Percentiles rank a stretch among this genome's conserved stretches.
Conservation (phyloP, 2,888 invertebrate genomes). For the Acanthococcus lagerstroemiae region DNA sequence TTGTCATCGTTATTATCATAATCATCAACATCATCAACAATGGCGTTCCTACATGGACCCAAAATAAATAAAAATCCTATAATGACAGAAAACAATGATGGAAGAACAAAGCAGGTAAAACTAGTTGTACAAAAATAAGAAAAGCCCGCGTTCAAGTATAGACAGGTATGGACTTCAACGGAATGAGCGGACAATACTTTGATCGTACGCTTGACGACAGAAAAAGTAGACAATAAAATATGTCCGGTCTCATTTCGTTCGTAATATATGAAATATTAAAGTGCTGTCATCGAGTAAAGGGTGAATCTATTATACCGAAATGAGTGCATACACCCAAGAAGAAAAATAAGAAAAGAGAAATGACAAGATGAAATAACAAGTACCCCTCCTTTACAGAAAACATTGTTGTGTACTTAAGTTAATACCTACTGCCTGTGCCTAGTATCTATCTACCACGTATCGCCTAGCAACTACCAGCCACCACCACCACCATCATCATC, state of each 20-base stretch:
- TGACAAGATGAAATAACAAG: neutral
- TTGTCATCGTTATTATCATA: too few relatives aligned
- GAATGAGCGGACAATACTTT: too few relatives aligned
- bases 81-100: too few relatives aligned
- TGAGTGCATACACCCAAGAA: neutral
- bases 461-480: neutral
- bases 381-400: neutral
- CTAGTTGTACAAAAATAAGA: too few relatives aligned
- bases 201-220: constrained; percentile 25
- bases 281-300: constrained; percentile 19
- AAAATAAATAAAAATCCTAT: too few relatives aligned
- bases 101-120: too few relatives aligned
- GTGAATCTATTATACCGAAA: neutral
- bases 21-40: too few relatives aligned
- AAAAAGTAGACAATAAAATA: constrained; percentile 24
- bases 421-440: too few relatives aligned
- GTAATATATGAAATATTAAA: constrained; percentile 28
- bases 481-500: neutral
- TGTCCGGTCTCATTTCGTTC: constrained; percentile 24
- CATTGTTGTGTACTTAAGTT: too few relatives aligned
- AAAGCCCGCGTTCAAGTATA: too few relatives aligned
- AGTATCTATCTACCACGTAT: neutral
- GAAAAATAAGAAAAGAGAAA: neutral
- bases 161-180: too few relatives aligned
- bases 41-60: too few relatives aligned